phyloP scores from a whole-genome alignment of 2,888 invertebrate species.

The Endomychus coccineus region DNA sequence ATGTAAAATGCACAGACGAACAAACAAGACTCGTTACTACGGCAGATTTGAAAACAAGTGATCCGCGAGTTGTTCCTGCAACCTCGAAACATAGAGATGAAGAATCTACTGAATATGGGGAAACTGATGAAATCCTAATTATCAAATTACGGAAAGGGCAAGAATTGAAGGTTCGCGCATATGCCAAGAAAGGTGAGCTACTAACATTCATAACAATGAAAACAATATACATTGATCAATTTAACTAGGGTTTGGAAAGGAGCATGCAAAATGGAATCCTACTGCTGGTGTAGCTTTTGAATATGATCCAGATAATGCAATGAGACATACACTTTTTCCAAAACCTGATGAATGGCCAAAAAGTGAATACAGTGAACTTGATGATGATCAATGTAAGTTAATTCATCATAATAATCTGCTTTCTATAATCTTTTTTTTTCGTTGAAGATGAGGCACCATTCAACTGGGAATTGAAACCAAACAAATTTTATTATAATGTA shows the following conservation, averaged over 20 bases:
- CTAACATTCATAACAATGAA: not conserved
- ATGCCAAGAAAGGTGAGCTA: slow-evolving; percentile 76
- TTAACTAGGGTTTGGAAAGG: slow-evolving; percentile 74
- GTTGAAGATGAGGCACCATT: slow-evolving; percentile 77
- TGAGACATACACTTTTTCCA: slow-evolving; percentile 91
- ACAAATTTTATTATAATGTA: slow-evolving; percentile 95
- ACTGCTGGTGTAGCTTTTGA: slow-evolving; percentile 98
- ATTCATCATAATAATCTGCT: too few relatives aligned
- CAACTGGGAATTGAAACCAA: slow-evolving; percentile 91
- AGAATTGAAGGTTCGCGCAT: slow-evolving; percentile 83
- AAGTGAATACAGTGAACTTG: slow-evolving; percentile 91
- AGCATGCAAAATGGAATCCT: slow-evolving; percentile 99
- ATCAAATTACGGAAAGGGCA: slow-evolving; percentile 76
- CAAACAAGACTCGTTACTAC: slow-evolving; percentile 94
- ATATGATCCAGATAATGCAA: slow-evolving; percentile 97
- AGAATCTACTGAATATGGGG: slow-evolving; percentile 88
- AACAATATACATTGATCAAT: not conserved
- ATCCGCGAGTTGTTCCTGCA: slow-evolving; percentile 86
- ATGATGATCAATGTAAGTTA: slow-evolving; percentile 77
- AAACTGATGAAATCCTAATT: slow-evolving; percentile 78
- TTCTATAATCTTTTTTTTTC: not conserved
- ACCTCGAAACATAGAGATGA: slow-evolving; percentile 89
- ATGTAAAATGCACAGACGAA: slow-evolving; percentile 92
- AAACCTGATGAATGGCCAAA: slow-evolving; percentile 99
- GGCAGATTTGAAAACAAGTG: slow-evolving; percentile 88